Base-by-base conservation (phyloP, 2,888 invertebrate genomes). In the Temnothorax rugatulus region DNA sequence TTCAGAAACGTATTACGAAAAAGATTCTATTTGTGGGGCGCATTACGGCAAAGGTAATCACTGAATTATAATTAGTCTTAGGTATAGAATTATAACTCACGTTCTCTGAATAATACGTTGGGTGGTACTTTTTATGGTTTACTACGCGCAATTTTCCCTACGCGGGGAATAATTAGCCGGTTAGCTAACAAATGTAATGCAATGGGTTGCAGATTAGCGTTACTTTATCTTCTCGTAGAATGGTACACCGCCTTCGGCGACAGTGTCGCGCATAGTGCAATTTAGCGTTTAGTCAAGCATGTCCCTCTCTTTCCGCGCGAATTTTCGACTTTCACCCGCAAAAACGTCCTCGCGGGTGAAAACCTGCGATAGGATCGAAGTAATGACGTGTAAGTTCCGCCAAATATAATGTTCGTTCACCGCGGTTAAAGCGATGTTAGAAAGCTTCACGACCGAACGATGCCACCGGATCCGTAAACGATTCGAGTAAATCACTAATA, bases 301-400 rank as follows among this genome's bases (percentile, higher is more conserved):
- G 71, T 44, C 63, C 29, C 59, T 61, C 29, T 66, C 41, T 61
- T 13, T 8, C n/a, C 34, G 21, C 47, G 79, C 18, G 11, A 61
- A 81, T 81, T 79, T 59, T 44, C 61, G 47, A 88, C 89, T 90
- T 89, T 89, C 90, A 88, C 90, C 69, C 54, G 34, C 76, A 44
- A 84, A 77, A 86, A 79, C 71, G 25, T 84, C 47, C 34, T 50
- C 29, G 61, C 59, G 69, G 34, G 59, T 84, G 84, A 82, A 89
- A 89, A 69, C 47, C 50, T 25, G 34, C 54, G 84, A 89, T 84
- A 84, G 29, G 47, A 52, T 68, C 68, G 38, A 57, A 50, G 63
- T 84, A 79, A 87, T 87, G 66, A 76, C 69, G 59, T 25, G 79
- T 84, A 63, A 76, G 57, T 38, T 66, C 57, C 47, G 21, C 8